Conservation (phyloP, 1,140 invertebrate genomes). For the Battus philenor region DNA sequence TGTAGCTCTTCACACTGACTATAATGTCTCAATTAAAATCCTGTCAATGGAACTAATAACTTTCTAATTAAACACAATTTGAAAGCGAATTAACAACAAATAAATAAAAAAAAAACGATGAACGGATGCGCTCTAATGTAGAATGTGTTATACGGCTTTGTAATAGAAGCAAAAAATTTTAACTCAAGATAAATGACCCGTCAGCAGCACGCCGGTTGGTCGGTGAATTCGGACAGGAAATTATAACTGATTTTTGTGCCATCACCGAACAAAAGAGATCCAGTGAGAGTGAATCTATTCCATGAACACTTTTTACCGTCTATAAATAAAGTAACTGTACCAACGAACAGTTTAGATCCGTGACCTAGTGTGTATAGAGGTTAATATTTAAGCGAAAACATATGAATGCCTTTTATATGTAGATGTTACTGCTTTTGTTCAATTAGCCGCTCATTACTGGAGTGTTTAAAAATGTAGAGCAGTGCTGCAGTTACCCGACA, state of each 20-base stretch:
- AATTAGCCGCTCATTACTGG: too few relatives aligned
- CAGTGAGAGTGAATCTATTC: conserved; percentile 48
- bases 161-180: conserved; percentile 29
- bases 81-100: background rate
- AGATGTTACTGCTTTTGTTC: background rate
- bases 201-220: conserved; percentile 27
- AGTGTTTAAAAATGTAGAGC: too few relatives aligned
- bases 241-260: conserved; percentile 44
- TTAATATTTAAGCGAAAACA: conserved; percentile 5
- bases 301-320: conserved; percentile 22
- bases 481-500: too few relatives aligned
- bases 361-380: conserved; percentile 2
- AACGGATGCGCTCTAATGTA: conserved; percentile 11
- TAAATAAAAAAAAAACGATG: background rate
- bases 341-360: background rate
- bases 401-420: background rate
- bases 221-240: conserved; percentile 41
- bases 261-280: conserved; percentile 44
- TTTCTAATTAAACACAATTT: conserved; percentile 10
- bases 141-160: background rate
- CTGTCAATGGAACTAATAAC: conserved; percentile 4
- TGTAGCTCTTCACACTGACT: too few relatives aligned
- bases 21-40: conserved; percentile 5
- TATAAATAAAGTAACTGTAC: conserved; percentile 22
- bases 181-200: conserved; percentile 43